These are phyloP conservation scores for Netelia fuscicornis DNA, from an alignment of 2,888 invertebrate species.

Conservation along the genomic window DNA sequence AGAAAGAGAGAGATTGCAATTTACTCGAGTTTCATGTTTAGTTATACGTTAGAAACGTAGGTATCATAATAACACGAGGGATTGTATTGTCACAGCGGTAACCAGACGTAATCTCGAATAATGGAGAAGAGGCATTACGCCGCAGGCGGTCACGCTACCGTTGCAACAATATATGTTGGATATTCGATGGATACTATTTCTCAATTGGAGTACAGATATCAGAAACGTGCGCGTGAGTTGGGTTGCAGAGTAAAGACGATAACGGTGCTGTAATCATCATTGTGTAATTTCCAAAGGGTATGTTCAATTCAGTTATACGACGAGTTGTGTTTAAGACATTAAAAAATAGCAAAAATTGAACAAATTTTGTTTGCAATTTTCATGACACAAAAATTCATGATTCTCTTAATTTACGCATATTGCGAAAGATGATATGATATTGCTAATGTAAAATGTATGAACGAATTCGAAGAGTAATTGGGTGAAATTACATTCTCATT, in stretches of 20 bases:
- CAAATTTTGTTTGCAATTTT: too few species aligned
- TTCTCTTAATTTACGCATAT: too few species aligned
- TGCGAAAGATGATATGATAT: too few species aligned
- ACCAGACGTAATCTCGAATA: slow-evolving; percentile 41
- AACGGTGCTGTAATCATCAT: not conserved
- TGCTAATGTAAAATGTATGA: too few species aligned
- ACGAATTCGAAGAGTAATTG: too few species aligned
- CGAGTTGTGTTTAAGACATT: too few species aligned
- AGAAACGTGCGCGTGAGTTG: slow-evolving; percentile 1
- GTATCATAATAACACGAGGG: slow-evolving; percentile 7
- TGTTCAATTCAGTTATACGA: too few species aligned
- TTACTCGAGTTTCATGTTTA: slow-evolving; percentile 13
- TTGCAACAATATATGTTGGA: slow-evolving; percentile 28
- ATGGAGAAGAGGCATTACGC: slow-evolving; percentile 20
- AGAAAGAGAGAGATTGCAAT: not conserved
- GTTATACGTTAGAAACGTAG: slow-evolving; percentile 24
- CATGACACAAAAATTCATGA: too few species aligned
- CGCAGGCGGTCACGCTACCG: slow-evolving; percentile 38
- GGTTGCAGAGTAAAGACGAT: not conserved
- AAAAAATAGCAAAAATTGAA: too few species aligned
- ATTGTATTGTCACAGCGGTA: slow-evolving; percentile 43
- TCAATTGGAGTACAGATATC: slow-evolving; percentile 17
- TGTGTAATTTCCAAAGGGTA: not conserved
- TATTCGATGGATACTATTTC: slow-evolving; percentile 27
- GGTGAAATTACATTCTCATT: too few species aligned